These are phyloP conservation scores for Marronus borbonicus DNA, from an alignment of 2,888 invertebrate species.

Conservation along the genomic window DNA sequence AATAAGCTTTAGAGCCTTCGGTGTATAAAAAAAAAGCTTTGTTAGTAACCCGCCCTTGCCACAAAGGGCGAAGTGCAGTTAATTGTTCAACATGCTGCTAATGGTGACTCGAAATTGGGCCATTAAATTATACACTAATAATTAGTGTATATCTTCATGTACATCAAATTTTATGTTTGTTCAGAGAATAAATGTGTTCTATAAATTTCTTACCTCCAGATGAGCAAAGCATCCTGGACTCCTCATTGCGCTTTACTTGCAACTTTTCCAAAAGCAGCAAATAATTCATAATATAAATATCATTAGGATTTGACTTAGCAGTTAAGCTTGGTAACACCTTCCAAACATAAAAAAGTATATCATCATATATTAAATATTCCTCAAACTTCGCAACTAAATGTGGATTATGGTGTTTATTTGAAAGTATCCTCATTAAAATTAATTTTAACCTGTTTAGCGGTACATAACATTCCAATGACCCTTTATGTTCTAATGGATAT, in stretches of 20 bases:
- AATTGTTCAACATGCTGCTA: too few relatives aligned
- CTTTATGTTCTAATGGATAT: constrained; percentile 74
- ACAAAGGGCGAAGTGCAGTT: too few relatives aligned
- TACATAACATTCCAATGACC: constrained; percentile 75
- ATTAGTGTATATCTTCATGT: too few relatives aligned
- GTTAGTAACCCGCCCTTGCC: too few relatives aligned
- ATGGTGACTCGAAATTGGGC: too few relatives aligned
- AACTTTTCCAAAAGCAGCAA: constrained; percentile 66
- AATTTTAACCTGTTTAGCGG: constrained; percentile 79
- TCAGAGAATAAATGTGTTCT: not conserved
- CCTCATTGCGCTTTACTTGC: constrained; percentile 62
- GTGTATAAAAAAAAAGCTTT: too few relatives aligned
- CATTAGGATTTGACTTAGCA: constrained; percentile 72
- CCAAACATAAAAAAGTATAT: constrained; percentile 83
- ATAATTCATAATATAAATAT: constrained; percentile 67
- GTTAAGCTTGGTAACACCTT: constrained; percentile 75
- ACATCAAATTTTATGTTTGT: too few relatives aligned
- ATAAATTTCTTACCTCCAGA: constrained; percentile 44
- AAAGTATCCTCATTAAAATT: constrained; percentile 78
- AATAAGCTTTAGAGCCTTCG: too few relatives aligned
- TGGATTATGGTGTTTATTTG: constrained; percentile 75
- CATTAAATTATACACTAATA: too few relatives aligned
- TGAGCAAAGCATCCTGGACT: constrained; percentile 62
- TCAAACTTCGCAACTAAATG: constrained; percentile 80
- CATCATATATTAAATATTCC: constrained; percentile 82